phyloP scores from a whole-genome alignment of 2,113 vertebrate species.

The Spea multiplicata region DNA sequence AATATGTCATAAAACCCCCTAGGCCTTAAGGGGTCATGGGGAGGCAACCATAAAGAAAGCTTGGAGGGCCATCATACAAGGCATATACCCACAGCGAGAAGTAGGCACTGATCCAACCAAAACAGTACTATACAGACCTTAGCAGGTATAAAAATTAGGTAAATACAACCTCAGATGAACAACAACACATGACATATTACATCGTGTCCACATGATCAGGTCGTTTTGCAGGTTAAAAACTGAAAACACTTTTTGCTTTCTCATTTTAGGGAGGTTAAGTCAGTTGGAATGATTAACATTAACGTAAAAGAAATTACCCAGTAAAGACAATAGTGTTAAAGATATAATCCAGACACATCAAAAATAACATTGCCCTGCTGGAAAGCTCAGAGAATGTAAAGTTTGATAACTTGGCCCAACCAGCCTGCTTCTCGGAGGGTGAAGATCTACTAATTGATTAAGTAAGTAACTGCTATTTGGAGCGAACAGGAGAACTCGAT shows the following conservation, averaged over 20 bases:
- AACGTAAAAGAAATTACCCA: not conserved
- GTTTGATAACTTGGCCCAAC: not conserved
- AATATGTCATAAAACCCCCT: too few relatives aligned
- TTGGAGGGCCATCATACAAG: too few relatives aligned
- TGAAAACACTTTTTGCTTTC: not conserved
- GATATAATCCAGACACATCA: not conserved
- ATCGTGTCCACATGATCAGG: too few relatives aligned
- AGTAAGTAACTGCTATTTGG: conserved; percentile 2
- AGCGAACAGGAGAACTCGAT: not conserved
- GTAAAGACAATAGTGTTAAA: not conserved
- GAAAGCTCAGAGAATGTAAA: not conserved
- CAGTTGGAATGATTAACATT: not conserved
- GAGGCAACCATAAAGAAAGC: too few relatives aligned
- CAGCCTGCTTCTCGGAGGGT: conserved; percentile 6
- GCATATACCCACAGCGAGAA: too few relatives aligned
- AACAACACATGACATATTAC: too few relatives aligned
- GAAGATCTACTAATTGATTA: not conserved
- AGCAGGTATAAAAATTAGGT: too few relatives aligned
- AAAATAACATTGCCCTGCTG: conserved; percentile 7
- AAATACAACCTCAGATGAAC: too few relatives aligned
- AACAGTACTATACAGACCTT: too few relatives aligned
- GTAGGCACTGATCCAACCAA: too few relatives aligned
- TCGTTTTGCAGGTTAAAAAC: too few relatives aligned
- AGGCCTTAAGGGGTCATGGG: too few relatives aligned
- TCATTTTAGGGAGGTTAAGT: not conserved